Evolutionary conservation across 1,140 invertebrate species (phyloP).

Genomic region (Drosophila sp.): DNA sequence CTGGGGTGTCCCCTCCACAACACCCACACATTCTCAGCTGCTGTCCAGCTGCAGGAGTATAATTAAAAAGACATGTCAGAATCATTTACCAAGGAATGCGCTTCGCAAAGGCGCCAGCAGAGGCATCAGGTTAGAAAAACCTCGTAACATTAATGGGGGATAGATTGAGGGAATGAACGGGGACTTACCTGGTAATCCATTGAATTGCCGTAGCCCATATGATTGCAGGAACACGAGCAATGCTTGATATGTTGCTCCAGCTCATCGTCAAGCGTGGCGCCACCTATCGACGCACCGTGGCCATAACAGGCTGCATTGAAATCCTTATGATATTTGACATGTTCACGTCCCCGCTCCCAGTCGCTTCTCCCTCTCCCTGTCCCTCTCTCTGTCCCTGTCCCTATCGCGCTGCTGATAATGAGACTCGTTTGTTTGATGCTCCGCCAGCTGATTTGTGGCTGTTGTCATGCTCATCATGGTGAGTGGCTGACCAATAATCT

Average conservation of each 20-base stretch:
- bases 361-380: constrained; percentile 10
- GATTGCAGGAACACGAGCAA: constrained; percentile 94
- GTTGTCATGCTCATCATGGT: constrained; percentile 35
- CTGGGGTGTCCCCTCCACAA: no score
- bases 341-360: constrained; percentile 23
- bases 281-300: constrained; percentile 61
- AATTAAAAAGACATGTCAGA: constrained; percentile 74
- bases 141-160: background rate
- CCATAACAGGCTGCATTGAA: constrained; percentile 36
- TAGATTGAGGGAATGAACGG: no score
- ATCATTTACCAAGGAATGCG: constrained; percentile 57
- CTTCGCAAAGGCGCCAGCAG: constrained; percentile 9
- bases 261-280: constrained; percentile 88
- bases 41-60: constrained; percentile 27
- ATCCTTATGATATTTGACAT: constrained; percentile 56
- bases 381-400: constrained; percentile 9
- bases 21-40: background rate
- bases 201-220: constrained; percentile 96
- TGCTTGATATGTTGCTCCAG: constrained; percentile 93
- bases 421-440: constrained; percentile 58
- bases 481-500: constrained; percentile 46
- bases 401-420: constrained; percentile 46
- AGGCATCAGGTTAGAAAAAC: constrained; percentile 5
- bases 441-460: constrained; percentile 60
- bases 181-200: constrained; percentile 93